Percentiles rank a stretch among this genome's conserved stretches.
Conservation (phyloP, 2,888 invertebrate genomes). For the Ctena decussata region DNA sequence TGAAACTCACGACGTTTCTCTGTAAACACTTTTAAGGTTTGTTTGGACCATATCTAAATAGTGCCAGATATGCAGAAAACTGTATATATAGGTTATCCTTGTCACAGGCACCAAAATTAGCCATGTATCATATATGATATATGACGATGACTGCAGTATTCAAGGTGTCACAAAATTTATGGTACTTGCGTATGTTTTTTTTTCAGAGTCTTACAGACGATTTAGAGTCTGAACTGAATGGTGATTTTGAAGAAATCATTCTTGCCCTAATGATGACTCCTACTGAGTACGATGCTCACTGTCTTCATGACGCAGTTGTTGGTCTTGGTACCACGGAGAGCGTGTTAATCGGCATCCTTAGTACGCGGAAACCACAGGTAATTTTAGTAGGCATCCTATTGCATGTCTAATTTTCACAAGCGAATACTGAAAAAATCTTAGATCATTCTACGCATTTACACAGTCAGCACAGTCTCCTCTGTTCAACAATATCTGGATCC, state of each 20-base stretch:
- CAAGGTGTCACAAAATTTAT: too few species aligned
- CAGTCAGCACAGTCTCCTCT: too few species aligned
- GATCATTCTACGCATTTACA: not conserved
- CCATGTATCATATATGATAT: too few species aligned
- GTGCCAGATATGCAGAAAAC: too few species aligned
- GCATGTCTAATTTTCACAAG: not conserved
- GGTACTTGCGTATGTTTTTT: not conserved
- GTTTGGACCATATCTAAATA: too few species aligned
- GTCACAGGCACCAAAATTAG: too few species aligned
- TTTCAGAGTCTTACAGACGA: conserved; percentile 74
- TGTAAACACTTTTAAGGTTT: too few species aligned
- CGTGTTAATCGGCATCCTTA: conserved; percentile 75
- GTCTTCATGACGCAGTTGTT: conserved; percentile 77
- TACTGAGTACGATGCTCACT: conserved; percentile 77
- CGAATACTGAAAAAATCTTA: not conserved
- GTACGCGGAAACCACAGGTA: conserved; percentile 76
- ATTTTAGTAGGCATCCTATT: not conserved
- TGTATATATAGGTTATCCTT: too few species aligned
- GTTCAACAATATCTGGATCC: too few species aligned
- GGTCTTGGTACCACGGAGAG: conserved; percentile 81
- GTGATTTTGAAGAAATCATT: conserved; percentile 81
- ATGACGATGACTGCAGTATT: too few species aligned
- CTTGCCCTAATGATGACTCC: conserved; percentile 80
- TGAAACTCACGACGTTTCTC: too few species aligned
- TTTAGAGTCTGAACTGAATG: conserved; percentile 77